These are phyloP conservation scores for Anthopleura sola DNA, from an alignment of 64 coral and sea anemone genomes.

Conservation along the genomic window DNA sequence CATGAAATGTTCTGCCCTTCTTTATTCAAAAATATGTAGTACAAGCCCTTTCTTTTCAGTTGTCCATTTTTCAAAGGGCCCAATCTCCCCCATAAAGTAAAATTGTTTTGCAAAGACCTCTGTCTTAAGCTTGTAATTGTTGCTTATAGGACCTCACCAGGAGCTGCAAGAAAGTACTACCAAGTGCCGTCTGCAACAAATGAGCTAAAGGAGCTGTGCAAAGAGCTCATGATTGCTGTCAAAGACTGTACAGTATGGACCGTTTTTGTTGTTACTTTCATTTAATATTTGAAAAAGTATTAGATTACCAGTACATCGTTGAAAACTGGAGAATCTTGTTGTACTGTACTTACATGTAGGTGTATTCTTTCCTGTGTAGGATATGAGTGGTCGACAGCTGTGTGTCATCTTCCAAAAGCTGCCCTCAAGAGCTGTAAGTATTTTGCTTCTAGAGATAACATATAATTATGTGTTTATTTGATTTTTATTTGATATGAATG, in stretches of 20 bases:
- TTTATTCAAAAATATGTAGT: too few relatives aligned
- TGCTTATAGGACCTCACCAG: conserved; percentile 61
- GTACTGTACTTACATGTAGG: too few relatives aligned
- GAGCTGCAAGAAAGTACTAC: conserved; percentile 62
- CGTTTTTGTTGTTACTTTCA: background rate
- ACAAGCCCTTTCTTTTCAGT: too few relatives aligned
- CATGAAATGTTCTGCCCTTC: too few relatives aligned
- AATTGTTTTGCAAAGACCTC: too few relatives aligned
- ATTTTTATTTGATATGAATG: too few relatives aligned
- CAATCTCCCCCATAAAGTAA: too few relatives aligned
- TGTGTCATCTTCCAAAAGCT: conserved; percentile 94
- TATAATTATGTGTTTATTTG: too few relatives aligned
- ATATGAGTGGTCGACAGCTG: conserved; percentile 79
- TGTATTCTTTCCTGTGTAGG: conserved; percentile 26
- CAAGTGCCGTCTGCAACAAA: conserved; percentile 76
- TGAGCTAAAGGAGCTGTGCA: conserved; percentile 90
- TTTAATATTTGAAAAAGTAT: too few relatives aligned
- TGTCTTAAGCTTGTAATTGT: background rate
- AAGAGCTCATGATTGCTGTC: conserved; percentile 85
- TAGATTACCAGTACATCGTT: background rate
- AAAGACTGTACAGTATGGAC: conserved; percentile 91
- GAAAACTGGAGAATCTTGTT: background rate
- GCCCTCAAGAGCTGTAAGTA: conserved; percentile 89
- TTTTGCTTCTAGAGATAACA: background rate
- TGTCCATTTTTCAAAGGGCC: too few relatives aligned